phyloP scores from a whole-genome alignment of 2,797 vertebrate species.

The Sylvia borin region DNA sequence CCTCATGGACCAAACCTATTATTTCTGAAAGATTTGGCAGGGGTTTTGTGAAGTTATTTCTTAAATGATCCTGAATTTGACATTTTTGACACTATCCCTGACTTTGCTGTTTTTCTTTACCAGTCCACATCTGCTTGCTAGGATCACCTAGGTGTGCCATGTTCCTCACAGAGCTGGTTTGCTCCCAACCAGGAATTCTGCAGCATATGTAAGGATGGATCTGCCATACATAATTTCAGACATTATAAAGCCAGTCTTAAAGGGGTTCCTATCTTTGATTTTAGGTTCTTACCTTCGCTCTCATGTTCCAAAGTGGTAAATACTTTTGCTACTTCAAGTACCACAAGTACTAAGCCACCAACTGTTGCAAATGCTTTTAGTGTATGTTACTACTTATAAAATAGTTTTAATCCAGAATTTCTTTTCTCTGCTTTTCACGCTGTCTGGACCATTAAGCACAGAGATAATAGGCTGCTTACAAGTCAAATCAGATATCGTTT shows the following conservation, averaged over 20 bases:
- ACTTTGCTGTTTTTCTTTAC: neutral
- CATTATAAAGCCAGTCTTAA: neutral
- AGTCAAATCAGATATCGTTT: neutral
- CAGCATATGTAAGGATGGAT: neutral
- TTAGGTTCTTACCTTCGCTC: neutral
- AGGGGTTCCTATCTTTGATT: neutral
- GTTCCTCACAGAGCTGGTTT: neutral
- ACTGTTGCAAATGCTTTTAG: neutral
- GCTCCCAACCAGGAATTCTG: neutral
- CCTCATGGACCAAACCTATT: neutral
- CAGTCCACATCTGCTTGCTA: neutral
- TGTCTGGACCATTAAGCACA: neutral
- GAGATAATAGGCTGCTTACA: neutral
- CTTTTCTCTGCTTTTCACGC: neutral
- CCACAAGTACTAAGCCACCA: neutral
- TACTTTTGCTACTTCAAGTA: neutral
- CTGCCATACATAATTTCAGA: neutral
- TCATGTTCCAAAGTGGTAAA: neutral
- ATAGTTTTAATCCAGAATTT: neutral
- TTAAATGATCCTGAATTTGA: neutral
- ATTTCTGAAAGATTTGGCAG: neutral
- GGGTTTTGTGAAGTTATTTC: neutral
- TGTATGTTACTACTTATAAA: neutral
- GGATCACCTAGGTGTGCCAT: neutral
- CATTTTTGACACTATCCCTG: neutral